Evolutionary conservation across 2,797 vertebrate genomes (phyloP).

Genomic region (Spinus olivaceus): DNA sequence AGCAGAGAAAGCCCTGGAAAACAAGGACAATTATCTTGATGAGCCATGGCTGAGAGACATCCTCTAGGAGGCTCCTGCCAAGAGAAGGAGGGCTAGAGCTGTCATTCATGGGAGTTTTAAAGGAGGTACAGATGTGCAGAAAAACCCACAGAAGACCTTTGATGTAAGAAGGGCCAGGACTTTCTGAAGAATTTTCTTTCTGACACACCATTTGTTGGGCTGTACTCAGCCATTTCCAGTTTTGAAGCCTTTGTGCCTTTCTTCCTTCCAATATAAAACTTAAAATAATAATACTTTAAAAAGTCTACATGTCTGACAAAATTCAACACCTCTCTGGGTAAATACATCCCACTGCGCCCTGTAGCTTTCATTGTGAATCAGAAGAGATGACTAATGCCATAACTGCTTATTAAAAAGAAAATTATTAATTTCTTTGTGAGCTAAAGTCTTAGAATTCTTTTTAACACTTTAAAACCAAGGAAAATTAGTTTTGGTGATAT

Average conservation of each 20-base stretch:
- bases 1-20: not conserved
- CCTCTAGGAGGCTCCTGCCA: not conserved
- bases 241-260: not conserved
- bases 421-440: conserved; percentile 48
- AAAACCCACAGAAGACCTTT: not conserved
- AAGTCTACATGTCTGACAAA: conserved; percentile 42
- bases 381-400: conserved; percentile 66
- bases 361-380: conserved; percentile 66
- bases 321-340: conserved; percentile 25
- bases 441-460: conserved; percentile 20
- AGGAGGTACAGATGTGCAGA: not conserved
- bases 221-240: not conserved
- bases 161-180: not conserved
- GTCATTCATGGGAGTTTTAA: not conserved
- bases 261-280: not conserved
- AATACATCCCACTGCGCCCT: conserved; percentile 18
- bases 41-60: not conserved
- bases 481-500: conserved; percentile 21
- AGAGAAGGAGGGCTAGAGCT: not conserved
- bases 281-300: conserved; percentile 32
- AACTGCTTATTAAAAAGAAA: conserved; percentile 51
- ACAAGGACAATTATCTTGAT: not conserved
- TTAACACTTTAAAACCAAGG: conserved; percentile 31
- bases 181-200: not conserved
- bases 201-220: not conserved